phyloP scores from a whole-genome alignment of 1,140 invertebrate species.

The Papilio aristodemus region DNA sequence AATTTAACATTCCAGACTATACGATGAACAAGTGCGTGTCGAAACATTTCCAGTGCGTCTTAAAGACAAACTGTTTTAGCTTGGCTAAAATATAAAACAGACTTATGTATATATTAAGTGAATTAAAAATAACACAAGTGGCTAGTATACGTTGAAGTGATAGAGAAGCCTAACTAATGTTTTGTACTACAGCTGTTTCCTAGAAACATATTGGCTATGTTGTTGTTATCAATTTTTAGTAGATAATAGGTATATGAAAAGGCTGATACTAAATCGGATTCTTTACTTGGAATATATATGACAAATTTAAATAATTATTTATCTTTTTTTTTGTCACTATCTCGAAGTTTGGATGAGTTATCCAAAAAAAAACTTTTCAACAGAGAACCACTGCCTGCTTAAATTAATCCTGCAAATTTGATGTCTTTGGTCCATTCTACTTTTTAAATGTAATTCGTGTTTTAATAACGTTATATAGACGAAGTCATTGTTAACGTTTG shows the following conservation, averaged over 20 bases:
- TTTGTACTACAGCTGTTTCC: slow-evolving; percentile 73
- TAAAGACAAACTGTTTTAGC: slow-evolving; percentile 59
- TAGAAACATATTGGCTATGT: slow-evolving; percentile 74
- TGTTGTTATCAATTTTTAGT: slow-evolving; percentile 77
- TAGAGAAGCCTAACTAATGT: slow-evolving; percentile 74
- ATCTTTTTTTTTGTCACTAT: slow-evolving; percentile 20
- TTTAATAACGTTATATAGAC: slow-evolving; percentile 27
- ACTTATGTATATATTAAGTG: slow-evolving; percentile 54
- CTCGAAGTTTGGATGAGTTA: neutral
- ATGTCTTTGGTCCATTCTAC: slow-evolving; percentile 28
- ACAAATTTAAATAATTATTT: slow-evolving; percentile 43
- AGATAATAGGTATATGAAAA: slow-evolving; percentile 74
- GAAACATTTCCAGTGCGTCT: slow-evolving; percentile 58
- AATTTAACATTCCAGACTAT: slow-evolving; percentile 58
- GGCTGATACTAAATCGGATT: slow-evolving; percentile 71
- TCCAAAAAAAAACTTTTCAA: neutral
- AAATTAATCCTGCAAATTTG: slow-evolving; percentile 17
- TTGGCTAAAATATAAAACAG: slow-evolving; percentile 42
- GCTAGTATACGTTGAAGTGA: slow-evolving; percentile 77
- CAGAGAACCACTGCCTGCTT: slow-evolving; percentile 16
- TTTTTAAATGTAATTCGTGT: slow-evolving; percentile 27
- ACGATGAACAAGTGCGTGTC: slow-evolving; percentile 40
- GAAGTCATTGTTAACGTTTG: slow-evolving; percentile 69
- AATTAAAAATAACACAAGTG: slow-evolving; percentile 46
- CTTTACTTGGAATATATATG: slow-evolving; percentile 56